Percentiles rank a stretch among this genome's conserved stretches.
phyloP scores from a whole-genome alignment of 37 sponge, comb jelly and placozoan genomes.

The Theonella swinhoei region DNA sequence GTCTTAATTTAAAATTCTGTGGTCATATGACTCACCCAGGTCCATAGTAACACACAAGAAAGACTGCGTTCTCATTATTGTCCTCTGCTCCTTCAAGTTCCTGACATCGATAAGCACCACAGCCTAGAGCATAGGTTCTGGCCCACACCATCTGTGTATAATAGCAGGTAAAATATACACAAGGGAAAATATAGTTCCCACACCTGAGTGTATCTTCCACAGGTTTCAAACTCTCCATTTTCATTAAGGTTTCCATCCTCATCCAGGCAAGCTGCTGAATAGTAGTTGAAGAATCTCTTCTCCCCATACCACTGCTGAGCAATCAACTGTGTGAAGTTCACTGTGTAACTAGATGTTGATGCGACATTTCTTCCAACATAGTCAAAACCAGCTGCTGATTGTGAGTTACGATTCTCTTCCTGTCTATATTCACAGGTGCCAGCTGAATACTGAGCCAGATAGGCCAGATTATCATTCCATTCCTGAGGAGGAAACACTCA shows the following conservation, averaged over 20 bases:
- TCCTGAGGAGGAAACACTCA: too few relatives aligned
- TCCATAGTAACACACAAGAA: not conserved
- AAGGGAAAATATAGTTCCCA: not conserved
- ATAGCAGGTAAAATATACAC: too few relatives aligned
- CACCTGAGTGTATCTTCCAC: conserved; percentile 30
- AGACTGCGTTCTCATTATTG: not conserved
- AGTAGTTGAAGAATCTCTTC: conserved; percentile 8
- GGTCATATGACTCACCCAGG: not conserved
- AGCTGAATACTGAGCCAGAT: conserved; percentile 52
- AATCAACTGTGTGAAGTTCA: conserved; percentile 36
- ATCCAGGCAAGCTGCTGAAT: conserved; percentile 14
- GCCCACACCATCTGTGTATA: not conserved
- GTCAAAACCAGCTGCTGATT: not conserved
- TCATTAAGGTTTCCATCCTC: conserved; percentile 49
- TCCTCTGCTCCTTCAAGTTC: not conserved
- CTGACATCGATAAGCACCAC: not conserved
- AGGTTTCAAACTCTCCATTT: conserved; percentile 6
- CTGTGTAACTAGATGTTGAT: conserved; percentile 14
- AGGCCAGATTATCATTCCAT: conserved; percentile 47
- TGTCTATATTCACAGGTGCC: conserved; percentile 28
- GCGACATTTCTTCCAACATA: conserved; percentile 26
- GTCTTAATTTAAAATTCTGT: too few relatives aligned
- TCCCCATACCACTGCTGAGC: conserved; percentile 20
- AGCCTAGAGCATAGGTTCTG: not conserved
- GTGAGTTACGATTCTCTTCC: conserved; percentile 28